Conservation (phyloP, 1,140 invertebrate species). For the Bombus superbus region DNA sequence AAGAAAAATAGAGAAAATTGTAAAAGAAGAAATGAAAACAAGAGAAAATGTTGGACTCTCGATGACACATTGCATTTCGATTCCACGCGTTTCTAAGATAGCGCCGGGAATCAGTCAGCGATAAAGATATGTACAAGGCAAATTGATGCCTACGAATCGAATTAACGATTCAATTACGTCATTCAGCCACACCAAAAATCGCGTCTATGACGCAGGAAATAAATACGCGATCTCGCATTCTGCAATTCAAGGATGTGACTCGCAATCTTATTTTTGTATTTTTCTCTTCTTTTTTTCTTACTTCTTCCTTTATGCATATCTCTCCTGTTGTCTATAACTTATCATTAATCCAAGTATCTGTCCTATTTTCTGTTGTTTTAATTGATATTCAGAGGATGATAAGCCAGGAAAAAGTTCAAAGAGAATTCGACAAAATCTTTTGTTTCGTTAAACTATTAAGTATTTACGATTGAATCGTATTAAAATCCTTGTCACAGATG, state of each 20-base stretch:
- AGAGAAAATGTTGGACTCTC: background rate
- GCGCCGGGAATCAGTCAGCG: background rate
- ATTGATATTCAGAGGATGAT: background rate
- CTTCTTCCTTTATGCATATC: background rate
- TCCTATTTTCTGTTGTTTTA: background rate
- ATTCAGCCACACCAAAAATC: background rate
- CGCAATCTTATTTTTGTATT: background rate
- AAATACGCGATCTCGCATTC: constrained; percentile 45
- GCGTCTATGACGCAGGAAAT: constrained; percentile 7
- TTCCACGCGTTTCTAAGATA: background rate
- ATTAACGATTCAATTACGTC: constrained; percentile 41
- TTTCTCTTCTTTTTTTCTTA: background rate
- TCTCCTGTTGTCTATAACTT: background rate
- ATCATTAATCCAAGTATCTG: background rate
- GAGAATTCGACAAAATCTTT: background rate
- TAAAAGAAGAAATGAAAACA: background rate
- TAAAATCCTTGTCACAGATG: background rate
- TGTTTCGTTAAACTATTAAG: no score
- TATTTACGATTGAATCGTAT: background rate
- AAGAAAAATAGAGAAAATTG: background rate
- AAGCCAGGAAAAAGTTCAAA: background rate
- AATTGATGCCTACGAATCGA: constrained; percentile 29
- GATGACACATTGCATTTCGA: background rate
- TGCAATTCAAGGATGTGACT: constrained; percentile 7
- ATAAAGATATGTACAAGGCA: background rate